Conservation (phyloP, 2,888 invertebrate species). For the Pterobdella sp. region DNA sequence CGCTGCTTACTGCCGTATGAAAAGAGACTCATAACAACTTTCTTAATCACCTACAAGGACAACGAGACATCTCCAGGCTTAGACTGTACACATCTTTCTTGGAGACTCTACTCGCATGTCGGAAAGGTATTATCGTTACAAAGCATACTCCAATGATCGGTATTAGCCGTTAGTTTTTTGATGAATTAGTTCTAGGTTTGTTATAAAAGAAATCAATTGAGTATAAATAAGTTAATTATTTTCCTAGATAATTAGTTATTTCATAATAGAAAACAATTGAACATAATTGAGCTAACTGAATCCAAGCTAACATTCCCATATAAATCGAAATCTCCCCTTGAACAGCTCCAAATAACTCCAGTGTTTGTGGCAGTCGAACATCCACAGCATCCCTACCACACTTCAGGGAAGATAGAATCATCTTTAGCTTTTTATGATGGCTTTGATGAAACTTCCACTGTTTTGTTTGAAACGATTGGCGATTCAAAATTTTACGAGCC, state of each 20-base stretch:
- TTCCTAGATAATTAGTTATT: too few relatives aligned
- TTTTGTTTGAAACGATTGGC: neutral
- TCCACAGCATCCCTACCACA: neutral
- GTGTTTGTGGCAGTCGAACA: neutral
- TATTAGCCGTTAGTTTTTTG: too few relatives aligned
- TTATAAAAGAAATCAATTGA: too few relatives aligned
- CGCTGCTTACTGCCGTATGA: neutral
- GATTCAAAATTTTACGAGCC: neutral
- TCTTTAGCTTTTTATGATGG: slow-evolving; percentile 15
- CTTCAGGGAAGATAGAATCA: neutral
- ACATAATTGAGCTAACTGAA: too few relatives aligned
- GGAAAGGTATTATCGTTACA: neutral
- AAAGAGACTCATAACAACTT: neutral
- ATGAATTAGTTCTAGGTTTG: too few relatives aligned
- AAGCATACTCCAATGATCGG: neutral
- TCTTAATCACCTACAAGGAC: neutral
- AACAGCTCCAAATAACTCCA: slow-evolving; percentile 19
- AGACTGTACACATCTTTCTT: neutral
- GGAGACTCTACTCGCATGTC: slow-evolving; percentile 6
- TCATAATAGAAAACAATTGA: too few relatives aligned
- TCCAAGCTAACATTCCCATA: too few relatives aligned
- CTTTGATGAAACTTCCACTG: neutral
- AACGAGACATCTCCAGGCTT: slow-evolving; percentile 1
- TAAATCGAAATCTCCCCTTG: too few relatives aligned
- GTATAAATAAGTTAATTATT: too few relatives aligned